A percentile compares a stretch with the other conserved stretches of the same genome.
These are phyloP conservation scores for Lampris incognitus DNA, from an alignment of 2,113 vertebrate genomes.

Conservation along the genomic window DNA sequence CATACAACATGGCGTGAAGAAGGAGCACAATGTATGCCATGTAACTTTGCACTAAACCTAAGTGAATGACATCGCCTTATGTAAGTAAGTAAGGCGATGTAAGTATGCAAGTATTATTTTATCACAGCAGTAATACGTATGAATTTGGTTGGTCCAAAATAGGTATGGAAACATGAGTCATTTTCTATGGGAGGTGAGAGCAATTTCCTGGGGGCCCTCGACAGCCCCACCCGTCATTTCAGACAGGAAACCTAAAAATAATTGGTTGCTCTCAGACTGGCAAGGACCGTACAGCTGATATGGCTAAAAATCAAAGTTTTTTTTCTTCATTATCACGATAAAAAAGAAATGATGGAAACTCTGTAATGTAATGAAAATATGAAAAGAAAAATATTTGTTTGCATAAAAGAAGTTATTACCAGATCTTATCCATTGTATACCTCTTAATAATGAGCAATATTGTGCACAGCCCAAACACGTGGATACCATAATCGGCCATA, in stretches of 20 bases:
- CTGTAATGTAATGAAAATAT: conserved; percentile 15
- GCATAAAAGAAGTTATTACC: neutral
- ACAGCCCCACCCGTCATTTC: conserved; percentile 67
- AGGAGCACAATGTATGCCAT: neutral
- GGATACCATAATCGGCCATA: neutral
- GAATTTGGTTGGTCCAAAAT: conserved; percentile 45
- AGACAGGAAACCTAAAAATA: conserved; percentile 69
- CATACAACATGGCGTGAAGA: neutral
- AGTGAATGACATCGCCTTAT: conserved; percentile 5
- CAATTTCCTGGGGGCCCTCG: conserved; percentile 73
- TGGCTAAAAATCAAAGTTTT: conserved; percentile 37
- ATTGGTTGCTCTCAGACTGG: conserved; percentile 41
- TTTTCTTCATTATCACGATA: neutral
- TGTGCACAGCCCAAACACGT: conserved; percentile 23
- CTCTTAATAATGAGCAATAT: conserved; percentile 32
- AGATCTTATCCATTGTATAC: conserved; percentile 23
- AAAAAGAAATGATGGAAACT: conserved; percentile 22
- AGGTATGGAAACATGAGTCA: conserved; percentile 44
- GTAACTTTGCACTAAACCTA: neutral
- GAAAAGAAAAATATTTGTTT: neutral
- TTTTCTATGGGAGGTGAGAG: conserved; percentile 58
- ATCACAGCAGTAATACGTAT: conserved; percentile 12
- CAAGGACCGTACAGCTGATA: conserved; percentile 22
- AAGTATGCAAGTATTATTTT: neutral
- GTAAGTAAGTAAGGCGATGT: neutral